Evolutionary conservation across 1,140 invertebrate genomes (phyloP).

Genomic region (Druon quercuslanigerum): DNA sequence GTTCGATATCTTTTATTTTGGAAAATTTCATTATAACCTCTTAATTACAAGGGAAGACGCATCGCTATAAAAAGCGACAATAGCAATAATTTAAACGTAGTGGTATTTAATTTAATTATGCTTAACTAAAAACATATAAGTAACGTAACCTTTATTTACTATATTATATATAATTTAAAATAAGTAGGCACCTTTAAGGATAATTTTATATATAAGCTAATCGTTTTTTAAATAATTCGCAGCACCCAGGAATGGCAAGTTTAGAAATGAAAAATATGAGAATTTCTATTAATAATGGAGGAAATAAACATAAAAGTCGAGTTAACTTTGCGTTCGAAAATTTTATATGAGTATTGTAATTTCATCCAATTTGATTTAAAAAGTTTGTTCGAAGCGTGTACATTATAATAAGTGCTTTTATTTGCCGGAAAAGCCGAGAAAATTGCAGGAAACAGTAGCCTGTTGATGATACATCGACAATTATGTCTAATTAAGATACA

Average conservation of each 20-base stretch:
- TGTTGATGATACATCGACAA: not conserved
- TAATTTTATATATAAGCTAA: no score
- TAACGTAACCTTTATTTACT: not conserved
- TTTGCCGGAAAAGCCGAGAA: not conserved
- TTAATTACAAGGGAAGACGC: conserved; percentile 8
- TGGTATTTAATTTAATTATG: not conserved
- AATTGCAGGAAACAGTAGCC: not conserved
- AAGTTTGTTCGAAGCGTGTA: not conserved
- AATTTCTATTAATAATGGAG: no score
- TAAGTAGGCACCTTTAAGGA: no score
- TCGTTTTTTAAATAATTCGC: not conserved
- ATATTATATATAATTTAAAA: not conserved
- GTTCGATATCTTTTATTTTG: conserved; percentile 7
- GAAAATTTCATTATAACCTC: conserved; percentile 9
- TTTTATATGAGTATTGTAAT: not conserved
- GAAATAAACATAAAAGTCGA: not conserved
- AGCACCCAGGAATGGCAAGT: no score
- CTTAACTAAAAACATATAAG: conserved; percentile 6
- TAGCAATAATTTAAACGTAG: not conserved
- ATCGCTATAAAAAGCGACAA: conserved; percentile 6
- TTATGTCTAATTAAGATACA: conserved; percentile 24
- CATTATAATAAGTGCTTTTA: not conserved
- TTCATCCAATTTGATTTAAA: not conserved
- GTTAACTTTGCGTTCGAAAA: not conserved
- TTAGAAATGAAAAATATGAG: no score